Percentiles rank a stretch among this genome's conserved stretches.
Evolutionary conservation across 2,888 invertebrate species (phyloP).

Genomic region (Chouioia cunea): DNA sequence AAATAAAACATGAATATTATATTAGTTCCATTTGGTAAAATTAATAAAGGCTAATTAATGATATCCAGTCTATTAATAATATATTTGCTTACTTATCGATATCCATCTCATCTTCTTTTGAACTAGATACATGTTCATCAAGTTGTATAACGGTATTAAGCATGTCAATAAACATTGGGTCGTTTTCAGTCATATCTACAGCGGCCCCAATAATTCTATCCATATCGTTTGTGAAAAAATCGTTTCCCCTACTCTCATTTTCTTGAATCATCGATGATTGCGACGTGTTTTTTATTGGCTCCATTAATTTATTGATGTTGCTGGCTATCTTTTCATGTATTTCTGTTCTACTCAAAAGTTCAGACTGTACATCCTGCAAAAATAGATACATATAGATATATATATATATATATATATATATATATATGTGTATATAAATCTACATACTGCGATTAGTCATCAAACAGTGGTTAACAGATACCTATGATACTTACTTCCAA

Average conservation of each 20-base stretch:
- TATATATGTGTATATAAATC: not conserved
- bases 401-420: not conserved
- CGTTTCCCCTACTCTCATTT: conserved; percentile 10
- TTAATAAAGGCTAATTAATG: not conserved
- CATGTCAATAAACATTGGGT: conserved; percentile 31
- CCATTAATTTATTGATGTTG: conserved; percentile 33
- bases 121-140: conserved; percentile 7
- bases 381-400: conserved; percentile 16
- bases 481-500: conserved; percentile 29
- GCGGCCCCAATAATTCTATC: conserved; percentile 33
- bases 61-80: not conserved
- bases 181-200: conserved; percentile 38
- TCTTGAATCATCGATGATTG: conserved; percentile 2
- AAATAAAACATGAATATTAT: conserved; percentile 6
- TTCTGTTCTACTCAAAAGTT: conserved; percentile 37
- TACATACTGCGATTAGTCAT: not conserved
- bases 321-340: conserved; percentile 39
- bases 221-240: conserved; percentile 12
- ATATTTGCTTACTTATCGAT: conserved; percentile 15
- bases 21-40: not conserved
- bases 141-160: conserved; percentile 20
- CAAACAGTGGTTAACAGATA: not conserved
- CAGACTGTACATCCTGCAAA: conserved; percentile 24
- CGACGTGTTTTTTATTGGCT: conserved; percentile 21
- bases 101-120: conserved; percentile 23